A percentile compares a stretch with the other conserved stretches of the same genome.
phyloP scores from a whole-genome alignment of 1,140 invertebrate genomes.

The Amyelois transitella region DNA sequence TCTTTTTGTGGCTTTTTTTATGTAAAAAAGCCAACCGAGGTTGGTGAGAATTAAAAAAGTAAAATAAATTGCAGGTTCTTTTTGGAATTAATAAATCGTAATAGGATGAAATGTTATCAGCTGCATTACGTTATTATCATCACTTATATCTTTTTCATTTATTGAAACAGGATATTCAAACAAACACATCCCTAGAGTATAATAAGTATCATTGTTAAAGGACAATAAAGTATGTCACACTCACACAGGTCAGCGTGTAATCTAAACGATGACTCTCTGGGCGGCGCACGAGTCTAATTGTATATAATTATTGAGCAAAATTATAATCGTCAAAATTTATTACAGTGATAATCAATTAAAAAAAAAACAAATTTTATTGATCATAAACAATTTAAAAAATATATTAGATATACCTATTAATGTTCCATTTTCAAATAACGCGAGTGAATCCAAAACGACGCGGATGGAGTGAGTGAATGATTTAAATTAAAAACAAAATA shows the following conservation, averaged over 20 bases:
- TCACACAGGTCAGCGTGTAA: slow-evolving; percentile 54
- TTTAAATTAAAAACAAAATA: not conserved
- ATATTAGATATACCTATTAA: too few relatives aligned
- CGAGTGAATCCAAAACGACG: not conserved
- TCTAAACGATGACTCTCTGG: slow-evolving; percentile 32
- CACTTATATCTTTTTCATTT: too few relatives aligned
- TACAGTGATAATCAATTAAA: not conserved
- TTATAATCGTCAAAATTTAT: not conserved
- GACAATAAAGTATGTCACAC: slow-evolving; percentile 62
- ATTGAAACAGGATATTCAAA: slow-evolving; percentile 16
- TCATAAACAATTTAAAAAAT: too few relatives aligned
- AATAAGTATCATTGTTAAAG: slow-evolving; percentile 58
- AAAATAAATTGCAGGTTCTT: too few relatives aligned
- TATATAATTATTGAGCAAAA: not conserved
- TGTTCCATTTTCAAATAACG: not conserved
- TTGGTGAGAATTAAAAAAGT: too few relatives aligned
- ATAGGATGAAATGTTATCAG: too few relatives aligned
- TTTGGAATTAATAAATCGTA: too few relatives aligned
- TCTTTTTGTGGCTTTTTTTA: too few relatives aligned
- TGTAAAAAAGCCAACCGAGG: too few relatives aligned
- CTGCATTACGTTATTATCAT: too few relatives aligned
- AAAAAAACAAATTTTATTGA: not conserved
- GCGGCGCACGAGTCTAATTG: slow-evolving; percentile 20
- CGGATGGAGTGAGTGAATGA: not conserved
- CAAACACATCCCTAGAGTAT: slow-evolving; percentile 47